A percentile compares a stretch with the other conserved stretches of the same genome.
Conservation (phyloP, 2,888 invertebrate genomes). For the Andrena praecox region DNA sequence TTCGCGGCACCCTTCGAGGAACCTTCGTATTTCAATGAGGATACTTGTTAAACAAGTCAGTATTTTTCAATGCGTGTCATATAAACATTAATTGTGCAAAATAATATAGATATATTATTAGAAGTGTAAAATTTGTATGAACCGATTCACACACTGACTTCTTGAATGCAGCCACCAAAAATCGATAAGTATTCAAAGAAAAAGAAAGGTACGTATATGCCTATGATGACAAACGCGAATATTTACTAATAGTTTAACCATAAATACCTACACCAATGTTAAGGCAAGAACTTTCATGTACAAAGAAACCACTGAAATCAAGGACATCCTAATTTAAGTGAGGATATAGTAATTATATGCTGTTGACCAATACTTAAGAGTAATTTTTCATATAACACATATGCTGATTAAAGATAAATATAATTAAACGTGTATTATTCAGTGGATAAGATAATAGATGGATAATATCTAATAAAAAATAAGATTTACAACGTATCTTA, state of each 20-base stretch:
- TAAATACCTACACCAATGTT: conserved; percentile 41
- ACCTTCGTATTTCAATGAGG: background rate
- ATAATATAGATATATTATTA: conserved; percentile 24
- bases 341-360: conserved; percentile 27
- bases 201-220: conserved; percentile 33
- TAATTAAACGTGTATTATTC: conserved; percentile 58
- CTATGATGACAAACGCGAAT: conserved; percentile 17
- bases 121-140: conserved; percentile 16
- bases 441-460: conserved; percentile 52
- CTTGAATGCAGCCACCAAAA: conserved; percentile 70
- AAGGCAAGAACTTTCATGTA: conserved; percentile 37
- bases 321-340: conserved; percentile 46
- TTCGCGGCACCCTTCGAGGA: background rate
- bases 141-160: conserved; percentile 44
- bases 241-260: conserved; percentile 39
- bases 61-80: conserved; percentile 3
- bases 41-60: background rate
- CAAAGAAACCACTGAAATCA: conserved; percentile 45
- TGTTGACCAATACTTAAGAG: conserved; percentile 39
- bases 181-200: conserved; percentile 54
- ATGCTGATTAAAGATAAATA: conserved; percentile 56
- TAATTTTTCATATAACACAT: conserved; percentile 43
- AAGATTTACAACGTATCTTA: conserved; percentile 60
- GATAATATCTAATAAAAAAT: conserved; percentile 71
- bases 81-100: conserved; percentile 27